Evolutionary conservation across 2,797 vertebrate genomes (phyloP).

Genomic region (Novumbra hubbsi): DNA sequence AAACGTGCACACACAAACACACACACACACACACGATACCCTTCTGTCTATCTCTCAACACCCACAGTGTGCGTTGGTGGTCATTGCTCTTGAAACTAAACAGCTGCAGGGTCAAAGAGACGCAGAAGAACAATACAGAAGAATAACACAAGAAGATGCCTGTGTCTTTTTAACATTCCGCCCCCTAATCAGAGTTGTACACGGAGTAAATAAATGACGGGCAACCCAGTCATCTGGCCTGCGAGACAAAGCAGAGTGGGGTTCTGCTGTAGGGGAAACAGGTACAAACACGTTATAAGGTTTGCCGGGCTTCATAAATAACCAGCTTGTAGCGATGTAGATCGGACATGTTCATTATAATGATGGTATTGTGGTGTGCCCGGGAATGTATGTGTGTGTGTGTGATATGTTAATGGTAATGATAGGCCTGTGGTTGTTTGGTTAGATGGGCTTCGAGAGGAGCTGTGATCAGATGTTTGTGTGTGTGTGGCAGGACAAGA

Average conservation of each 20-base stretch:
- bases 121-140: conserved; percentile 49
- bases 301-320: too few relatives aligned
- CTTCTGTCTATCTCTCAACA: background rate
- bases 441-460: conserved; percentile 36
- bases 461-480: conserved; percentile 27
- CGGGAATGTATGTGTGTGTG: too few relatives aligned
- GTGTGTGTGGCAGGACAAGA: conserved; percentile 2
- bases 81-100: conserved; percentile 40
- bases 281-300: conserved; percentile 60
- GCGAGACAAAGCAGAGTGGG: conserved; percentile 27
- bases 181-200: conserved; percentile 76
- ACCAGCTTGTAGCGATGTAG: too few relatives aligned
- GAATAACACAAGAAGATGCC: conserved; percentile 66
- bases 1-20: too few relatives aligned
- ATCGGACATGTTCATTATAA: conserved; percentile 47
- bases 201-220: conserved; percentile 72
- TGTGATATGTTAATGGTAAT: conserved; percentile 61
- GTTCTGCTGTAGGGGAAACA: conserved; percentile 52
- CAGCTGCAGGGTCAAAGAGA: conserved; percentile 64
- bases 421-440: conserved; percentile 48
- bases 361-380: too few relatives aligned
- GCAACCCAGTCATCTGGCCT: conserved; percentile 61
- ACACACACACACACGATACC: too few relatives aligned
- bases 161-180: conserved; percentile 44
- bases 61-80: conserved; percentile 12